phyloP scores from a whole-genome alignment of 2,888 invertebrate species.

The Glyphotaelius pellucidus region DNA sequence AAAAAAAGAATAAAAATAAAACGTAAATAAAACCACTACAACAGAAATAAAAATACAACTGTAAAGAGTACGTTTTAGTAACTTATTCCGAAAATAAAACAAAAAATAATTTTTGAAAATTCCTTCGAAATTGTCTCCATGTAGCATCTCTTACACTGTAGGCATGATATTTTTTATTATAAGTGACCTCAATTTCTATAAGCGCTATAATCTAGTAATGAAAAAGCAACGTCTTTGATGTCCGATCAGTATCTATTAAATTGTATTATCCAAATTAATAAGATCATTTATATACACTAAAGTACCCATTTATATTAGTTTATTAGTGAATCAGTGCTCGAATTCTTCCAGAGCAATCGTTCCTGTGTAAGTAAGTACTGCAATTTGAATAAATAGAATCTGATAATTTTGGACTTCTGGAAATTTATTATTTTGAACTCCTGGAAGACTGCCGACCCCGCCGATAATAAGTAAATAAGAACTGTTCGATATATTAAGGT shows the following conservation, averaged over 20 bases:
- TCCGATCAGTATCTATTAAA: not conserved
- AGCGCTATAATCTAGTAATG: not conserved
- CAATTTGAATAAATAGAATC: too few relatives aligned
- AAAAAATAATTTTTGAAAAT: not conserved
- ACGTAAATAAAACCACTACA: conserved; percentile 45
- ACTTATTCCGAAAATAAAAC: not conserved
- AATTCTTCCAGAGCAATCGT: not conserved
- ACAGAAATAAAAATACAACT: conserved; percentile 8
- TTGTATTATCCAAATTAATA: not conserved
- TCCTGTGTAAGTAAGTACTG: not conserved
- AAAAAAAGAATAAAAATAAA: conserved; percentile 68
- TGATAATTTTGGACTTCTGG: too few relatives aligned
- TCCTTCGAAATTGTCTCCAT: not conserved
- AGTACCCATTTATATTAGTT: not conserved
- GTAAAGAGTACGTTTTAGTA: not conserved
- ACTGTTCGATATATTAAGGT: too few relatives aligned
- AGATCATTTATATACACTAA: not conserved
- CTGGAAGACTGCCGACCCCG: too few relatives aligned
- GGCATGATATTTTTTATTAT: too few relatives aligned
- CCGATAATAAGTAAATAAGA: too few relatives aligned
- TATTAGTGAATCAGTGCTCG: not conserved
- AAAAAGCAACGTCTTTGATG: not conserved
- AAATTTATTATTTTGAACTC: too few relatives aligned
- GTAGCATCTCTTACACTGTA: too few relatives aligned
- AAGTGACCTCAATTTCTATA: not conserved